Evolutionary conservation across 2,888 invertebrate species (phyloP), one percentile per base, ranked within the genome.

Genomic region (Caenorhabditis doughertyi): DNA sequence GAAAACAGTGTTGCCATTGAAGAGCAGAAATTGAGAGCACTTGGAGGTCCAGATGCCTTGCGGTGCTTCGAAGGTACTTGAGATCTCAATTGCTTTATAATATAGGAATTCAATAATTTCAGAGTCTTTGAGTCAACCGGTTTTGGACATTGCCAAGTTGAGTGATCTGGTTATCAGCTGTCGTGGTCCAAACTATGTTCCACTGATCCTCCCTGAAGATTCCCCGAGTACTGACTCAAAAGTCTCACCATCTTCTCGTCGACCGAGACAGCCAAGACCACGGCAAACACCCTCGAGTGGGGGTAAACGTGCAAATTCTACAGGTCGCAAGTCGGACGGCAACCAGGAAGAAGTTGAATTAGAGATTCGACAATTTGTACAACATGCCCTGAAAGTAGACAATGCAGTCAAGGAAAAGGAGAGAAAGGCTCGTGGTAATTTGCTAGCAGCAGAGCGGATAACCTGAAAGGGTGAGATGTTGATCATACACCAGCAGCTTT

Each of bases 371-470:
- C 84, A 84, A 32, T 86, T 88, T 49, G 87, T 88, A 0, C 81
- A 87, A 58, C 81, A 79, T 68, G 86, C 86, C 7, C 51, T 88
- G 25, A 76, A 83, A 32, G 86, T 88, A 11, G 88, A 88, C 49
- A 82, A 77, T 35, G 83, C 77, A 13, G 85, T 85, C 0, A 87
- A 87, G 42, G 88, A 88, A 60, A 87, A 84, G 49, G 88, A 88
- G 49, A 70, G 88, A 39, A 77, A 84, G 44, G 84, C 85, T 18
- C 72, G 87, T 25, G 83, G 79, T 39, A 70, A 35, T 42, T 72
- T 53, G 13, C 16, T 29, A 32, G 64, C 65, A 23, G 56, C 44
- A 16, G 77, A 80, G 51, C 68, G 67, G 47, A 29, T 51, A 9
- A 32, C 71, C n/a, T 32, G 60, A 39, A 21, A 42, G 39, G 47